phyloP scores from a whole-genome alignment of 2,797 vertebrate species.

The Okamejei kenojei region DNA sequence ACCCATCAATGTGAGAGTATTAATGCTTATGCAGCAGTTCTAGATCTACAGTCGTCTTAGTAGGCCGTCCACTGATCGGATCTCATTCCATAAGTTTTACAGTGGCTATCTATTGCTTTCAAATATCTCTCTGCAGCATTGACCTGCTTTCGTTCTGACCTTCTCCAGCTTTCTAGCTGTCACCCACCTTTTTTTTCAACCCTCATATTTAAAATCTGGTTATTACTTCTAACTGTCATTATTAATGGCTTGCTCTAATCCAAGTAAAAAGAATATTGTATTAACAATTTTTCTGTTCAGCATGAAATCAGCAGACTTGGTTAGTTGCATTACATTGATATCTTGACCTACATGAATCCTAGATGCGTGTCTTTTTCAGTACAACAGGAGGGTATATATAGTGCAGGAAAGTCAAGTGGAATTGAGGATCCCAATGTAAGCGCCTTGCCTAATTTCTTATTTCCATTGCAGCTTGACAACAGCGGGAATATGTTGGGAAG shows the following conservation, averaged over 20 bases:
- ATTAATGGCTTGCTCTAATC: neutral
- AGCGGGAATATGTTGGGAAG: conserved; percentile 57
- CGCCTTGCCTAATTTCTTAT: too few relatives aligned
- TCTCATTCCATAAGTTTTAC: too few relatives aligned
- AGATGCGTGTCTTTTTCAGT: neutral
- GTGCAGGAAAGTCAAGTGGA: neutral
- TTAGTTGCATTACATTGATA: neutral
- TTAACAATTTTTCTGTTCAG: neutral
- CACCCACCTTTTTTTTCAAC: too few relatives aligned
- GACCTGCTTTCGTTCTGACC: too few relatives aligned
- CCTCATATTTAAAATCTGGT: neutral
- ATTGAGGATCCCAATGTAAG: neutral
- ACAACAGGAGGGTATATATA: neutral
- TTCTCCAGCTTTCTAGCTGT: too few relatives aligned
- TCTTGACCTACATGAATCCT: neutral
- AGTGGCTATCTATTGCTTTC: too few relatives aligned
- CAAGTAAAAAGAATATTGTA: neutral
- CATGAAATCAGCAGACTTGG: neutral
- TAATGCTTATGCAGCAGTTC: too few relatives aligned
- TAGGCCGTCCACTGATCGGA: too few relatives aligned
- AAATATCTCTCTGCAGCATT: too few relatives aligned
- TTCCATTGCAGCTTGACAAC: conserved; percentile 71
- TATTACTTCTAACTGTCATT: neutral
- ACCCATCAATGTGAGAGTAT: too few relatives aligned
- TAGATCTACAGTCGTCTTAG: too few relatives aligned